These are phyloP conservation scores for Baryphthengus martii DNA, from an alignment of 2,113 vertebrate species.

Conservation along the genomic window DNA sequence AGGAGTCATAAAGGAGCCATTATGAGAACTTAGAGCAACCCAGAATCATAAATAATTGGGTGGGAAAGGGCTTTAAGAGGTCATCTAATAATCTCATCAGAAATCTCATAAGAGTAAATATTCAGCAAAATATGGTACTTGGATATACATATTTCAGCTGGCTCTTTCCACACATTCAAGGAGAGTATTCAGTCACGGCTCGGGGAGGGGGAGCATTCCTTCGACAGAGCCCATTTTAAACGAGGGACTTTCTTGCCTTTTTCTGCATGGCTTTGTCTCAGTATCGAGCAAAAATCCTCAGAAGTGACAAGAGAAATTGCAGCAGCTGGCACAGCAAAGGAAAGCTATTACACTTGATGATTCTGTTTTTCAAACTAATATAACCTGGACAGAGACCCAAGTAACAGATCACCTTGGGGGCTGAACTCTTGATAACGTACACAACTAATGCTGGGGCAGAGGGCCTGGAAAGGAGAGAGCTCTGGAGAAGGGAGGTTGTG, in stretches of 20 bases:
- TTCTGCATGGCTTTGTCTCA: background rate
- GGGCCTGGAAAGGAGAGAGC: background rate
- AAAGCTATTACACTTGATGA: conserved; percentile 14
- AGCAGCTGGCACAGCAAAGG: background rate
- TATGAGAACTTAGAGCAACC: conserved; percentile 38
- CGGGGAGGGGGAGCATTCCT: background rate
- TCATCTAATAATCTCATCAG: conserved; percentile 51
- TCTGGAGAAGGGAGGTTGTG: background rate
- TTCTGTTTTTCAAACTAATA: background rate
- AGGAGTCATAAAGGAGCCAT: conserved; percentile 55
- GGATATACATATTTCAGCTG: background rate
- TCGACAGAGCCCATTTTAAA: background rate
- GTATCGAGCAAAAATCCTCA: background rate
- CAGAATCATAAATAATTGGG: conserved; percentile 51
- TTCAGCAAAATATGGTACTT: conserved; percentile 3
- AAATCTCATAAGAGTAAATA: conserved; percentile 38
- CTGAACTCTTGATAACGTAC: background rate
- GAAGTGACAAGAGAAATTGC: conserved; percentile 24
- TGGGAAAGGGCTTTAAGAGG: conserved; percentile 58
- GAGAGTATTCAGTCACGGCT: background rate
- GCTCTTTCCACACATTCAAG: background rate
- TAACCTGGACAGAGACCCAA: background rate
- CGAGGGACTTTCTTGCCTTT: background rate
- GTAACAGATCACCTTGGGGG: background rate
- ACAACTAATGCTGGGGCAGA: fast-evolving